phyloP scores from a whole-genome alignment of 1,140 invertebrate species.

The Ganaspis sp. region DNA sequence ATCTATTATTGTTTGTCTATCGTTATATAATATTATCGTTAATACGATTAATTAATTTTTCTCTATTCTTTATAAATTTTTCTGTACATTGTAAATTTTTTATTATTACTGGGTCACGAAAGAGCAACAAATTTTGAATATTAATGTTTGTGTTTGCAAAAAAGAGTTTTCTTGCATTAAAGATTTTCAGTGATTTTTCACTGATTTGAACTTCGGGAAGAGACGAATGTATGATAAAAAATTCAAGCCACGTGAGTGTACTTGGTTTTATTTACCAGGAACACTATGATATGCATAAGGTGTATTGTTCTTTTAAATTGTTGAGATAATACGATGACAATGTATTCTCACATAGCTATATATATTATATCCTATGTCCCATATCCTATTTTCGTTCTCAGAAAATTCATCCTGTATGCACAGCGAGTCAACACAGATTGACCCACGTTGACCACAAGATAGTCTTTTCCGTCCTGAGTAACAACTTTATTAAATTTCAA shows the following conservation, averaged over 20 bases:
- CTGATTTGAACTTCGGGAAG: neutral
- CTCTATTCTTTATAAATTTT: too few relatives aligned
- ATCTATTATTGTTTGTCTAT: too few relatives aligned
- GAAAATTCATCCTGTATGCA: constrained; percentile 27
- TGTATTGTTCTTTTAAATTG: neutral
- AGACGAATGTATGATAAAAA: neutral
- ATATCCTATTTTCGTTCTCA: constrained; percentile 11
- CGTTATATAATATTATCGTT: too few relatives aligned
- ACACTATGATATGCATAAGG: neutral
- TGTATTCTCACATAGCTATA: neutral
- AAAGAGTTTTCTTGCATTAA: too few relatives aligned
- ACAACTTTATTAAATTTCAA: neutral
- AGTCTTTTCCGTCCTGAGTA: neutral
- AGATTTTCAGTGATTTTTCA: too few relatives aligned
- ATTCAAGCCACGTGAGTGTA: constrained; percentile 4
- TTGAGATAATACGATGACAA: neutral
- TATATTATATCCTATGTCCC: neutral
- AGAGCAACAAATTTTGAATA: too few relatives aligned
- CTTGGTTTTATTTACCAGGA: neutral
- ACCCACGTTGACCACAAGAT: constrained; percentile 4
- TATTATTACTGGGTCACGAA: too few relatives aligned
- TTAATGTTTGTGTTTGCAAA: too few relatives aligned
- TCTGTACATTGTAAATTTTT: too few relatives aligned
- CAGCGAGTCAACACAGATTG: neutral
- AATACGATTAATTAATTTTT: too few relatives aligned